Evolutionary conservation across 2,113 vertebrate genomes (phyloP), one percentile per base, ranked within the genome.

Genomic region (Piaya cayana): DNA sequence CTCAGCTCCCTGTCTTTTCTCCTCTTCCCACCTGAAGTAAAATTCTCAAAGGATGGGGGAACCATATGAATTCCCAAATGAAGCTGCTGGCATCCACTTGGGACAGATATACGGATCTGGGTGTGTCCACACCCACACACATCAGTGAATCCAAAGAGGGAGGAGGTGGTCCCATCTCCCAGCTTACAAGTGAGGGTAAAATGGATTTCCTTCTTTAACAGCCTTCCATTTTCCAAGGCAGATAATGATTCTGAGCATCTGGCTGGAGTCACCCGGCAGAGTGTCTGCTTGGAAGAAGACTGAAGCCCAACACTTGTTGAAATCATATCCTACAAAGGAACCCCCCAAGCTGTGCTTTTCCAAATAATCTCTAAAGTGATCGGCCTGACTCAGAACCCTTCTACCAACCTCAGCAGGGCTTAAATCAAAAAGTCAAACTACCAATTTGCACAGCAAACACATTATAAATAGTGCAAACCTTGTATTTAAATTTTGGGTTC

Each of bases 61-160:
- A 55, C 37, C 4, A 0, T 4, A 58, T 8, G 22, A 50, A 63
- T 52, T 67, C 52, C 37, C 64, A 78, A 9, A 49, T 13, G 9
- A 92, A 92, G 81, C 27, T 50, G n/a, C 19, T 36, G 86, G 39
- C 50, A 77, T 19, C 8, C 42, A 62, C 42, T 30, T 15, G 45
- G 50, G 59, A 45, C 18, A 74, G 55, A 37, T 0, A 2, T 0
- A 0, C 0, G 5, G 30, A 39, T 19, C 9, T 34, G 70, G n/a
- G 27, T 87, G 49, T 62, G 36, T 53, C 19, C 42, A 19, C 26
- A 43, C 3, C 36, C 8, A 2, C 47, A 37, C 0, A 0, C 52
- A 15, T 6, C 5, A 1, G 19, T 49, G 36, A 86, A 45, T 32
- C 29, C 42, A 53, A 29, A 43, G 12, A 67, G 69, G 27, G 0